phyloP scores from a whole-genome alignment of 2,888 invertebrate genomes.

The Lasioglossum lativentre region DNA sequence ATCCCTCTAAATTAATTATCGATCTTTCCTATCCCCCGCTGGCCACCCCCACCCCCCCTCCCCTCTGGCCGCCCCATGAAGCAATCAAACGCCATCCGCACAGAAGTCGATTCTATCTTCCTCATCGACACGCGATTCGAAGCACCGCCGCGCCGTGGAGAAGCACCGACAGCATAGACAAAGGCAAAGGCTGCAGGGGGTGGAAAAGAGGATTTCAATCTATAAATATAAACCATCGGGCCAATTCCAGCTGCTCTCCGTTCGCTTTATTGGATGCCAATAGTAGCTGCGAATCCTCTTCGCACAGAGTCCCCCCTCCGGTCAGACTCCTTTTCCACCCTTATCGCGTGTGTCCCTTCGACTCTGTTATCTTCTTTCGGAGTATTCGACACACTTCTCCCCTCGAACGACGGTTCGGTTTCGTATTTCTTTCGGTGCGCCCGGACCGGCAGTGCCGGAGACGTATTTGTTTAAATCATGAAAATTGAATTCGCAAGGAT shows the following conservation, averaged over 20 bases:
- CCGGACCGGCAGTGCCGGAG: neutral
- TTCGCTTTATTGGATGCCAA: constrained; percentile 70
- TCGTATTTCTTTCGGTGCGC: neutral
- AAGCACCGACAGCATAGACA: neutral
- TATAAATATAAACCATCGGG: constrained; percentile 76
- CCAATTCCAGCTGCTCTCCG: constrained; percentile 70
- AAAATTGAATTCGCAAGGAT: neutral
- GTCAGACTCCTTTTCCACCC: neutral
- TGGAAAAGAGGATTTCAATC: constrained; percentile 67
- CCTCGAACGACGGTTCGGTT: neutral
- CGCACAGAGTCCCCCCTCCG: constrained; percentile 14
- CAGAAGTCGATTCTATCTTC: constrained; percentile 19
- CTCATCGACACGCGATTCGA: constrained; percentile 14
- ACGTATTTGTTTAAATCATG: neutral
- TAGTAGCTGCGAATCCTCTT: constrained; percentile 63
- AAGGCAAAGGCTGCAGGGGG: neutral
- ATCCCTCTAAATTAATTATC: constrained; percentile 17
- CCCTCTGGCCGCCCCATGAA: neutral
- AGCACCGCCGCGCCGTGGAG: neutral
- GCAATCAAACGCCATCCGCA: constrained; percentile 14
- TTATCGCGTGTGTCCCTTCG: constrained; percentile 5
- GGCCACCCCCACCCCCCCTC: neutral
- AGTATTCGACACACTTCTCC: neutral
- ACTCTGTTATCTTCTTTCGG: constrained; percentile 3
- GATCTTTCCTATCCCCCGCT: neutral